A percentile compares a stretch with the other conserved stretches of the same genome.
phyloP scores from a whole-genome alignment of 2,797 vertebrate species.

The Craterocephalus amniculus region DNA sequence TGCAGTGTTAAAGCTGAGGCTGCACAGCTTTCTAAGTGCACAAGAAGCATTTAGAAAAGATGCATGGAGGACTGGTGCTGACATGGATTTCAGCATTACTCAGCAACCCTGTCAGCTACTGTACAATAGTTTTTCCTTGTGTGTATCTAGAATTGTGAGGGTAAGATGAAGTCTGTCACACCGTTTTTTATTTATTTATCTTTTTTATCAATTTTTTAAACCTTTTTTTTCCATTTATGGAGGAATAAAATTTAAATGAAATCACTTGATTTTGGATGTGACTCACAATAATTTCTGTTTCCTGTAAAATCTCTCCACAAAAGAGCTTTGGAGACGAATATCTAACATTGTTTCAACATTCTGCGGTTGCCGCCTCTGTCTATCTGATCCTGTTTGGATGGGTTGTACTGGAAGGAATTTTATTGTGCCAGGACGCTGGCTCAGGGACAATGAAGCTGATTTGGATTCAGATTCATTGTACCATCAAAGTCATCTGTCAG shows the following conservation, averaged over 20 bases:
- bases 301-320: not conserved
- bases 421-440: too few relatives aligned
- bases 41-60: constrained; percentile 49
- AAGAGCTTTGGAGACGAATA: constrained; percentile 1
- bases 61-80: constrained; percentile 21
- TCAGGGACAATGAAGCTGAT: too few relatives aligned
- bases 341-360: not conserved
- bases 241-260: constrained; percentile 17
- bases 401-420: too few relatives aligned
- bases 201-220: not conserved
- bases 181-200: too few relatives aligned
- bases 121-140: not conserved
- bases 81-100: constrained; percentile 31
- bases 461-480: too few relatives aligned
- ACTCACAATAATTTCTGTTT: not conserved
- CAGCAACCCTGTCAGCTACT: constrained; percentile 47
- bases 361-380: too few relatives aligned
- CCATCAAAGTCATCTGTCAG: not conserved
- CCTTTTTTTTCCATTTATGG: constrained; percentile 19
- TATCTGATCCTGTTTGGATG: too few relatives aligned
- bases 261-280: constrained; percentile 28
- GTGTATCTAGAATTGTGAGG: not conserved
- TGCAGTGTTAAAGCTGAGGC: constrained; percentile 6
- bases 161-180: not conserved
- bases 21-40: constrained; percentile 37